Base-by-base conservation (phyloP, 2,113 vertebrate species). In the Hemiprocne comata region DNA sequence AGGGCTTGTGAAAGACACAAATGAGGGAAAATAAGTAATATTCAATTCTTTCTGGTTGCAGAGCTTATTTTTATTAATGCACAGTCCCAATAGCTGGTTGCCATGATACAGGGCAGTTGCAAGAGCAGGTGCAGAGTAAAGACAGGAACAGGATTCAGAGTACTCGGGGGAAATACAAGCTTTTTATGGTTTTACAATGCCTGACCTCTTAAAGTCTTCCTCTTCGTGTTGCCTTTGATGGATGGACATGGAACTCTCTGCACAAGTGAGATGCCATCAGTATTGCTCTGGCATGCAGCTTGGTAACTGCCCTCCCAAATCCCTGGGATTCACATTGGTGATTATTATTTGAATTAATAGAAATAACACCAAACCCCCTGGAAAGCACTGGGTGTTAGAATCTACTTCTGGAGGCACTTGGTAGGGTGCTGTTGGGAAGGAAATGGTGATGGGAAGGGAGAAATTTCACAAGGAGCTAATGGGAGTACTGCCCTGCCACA, bases 1-100 rank as follows among this genome's bases (percentile, higher is more conserved):
- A 90, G 31, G 23, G 1, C 50, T 83, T 79, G 25, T 40, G 58
- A 71, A 74, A 92, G 38, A 36, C 42, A 79, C 23, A 82, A 69
- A 86, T 58, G 26, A 92, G 54, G 58, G 18, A 76, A 92, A 93
- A 89, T 17, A 50, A 51, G 23, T 29, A 84, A 75, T 65, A 82
- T 65, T 89, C 34, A n/a, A 73, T 93, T 78, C 67, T 92, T 82
- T 94, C 73, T 92, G 62, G 61, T 85, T 93, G 42, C 70, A 85
- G 77, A 89, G 71, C 66, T 96, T 92, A 48, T 84, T 95, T 92
- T 72, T 92, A 69, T 81, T 80, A 93, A 78, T 40, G 55, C 44
- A 51, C 25, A 75, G 53, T 65, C 72, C 69, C 58, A 67, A 36
- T 60, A 84, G 65, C 83, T 87, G 79, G 92, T 93, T 97, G 94